phyloP scores from a whole-genome alignment of 1,140 invertebrate species.

The Drosophila subpulchrella region DNA sequence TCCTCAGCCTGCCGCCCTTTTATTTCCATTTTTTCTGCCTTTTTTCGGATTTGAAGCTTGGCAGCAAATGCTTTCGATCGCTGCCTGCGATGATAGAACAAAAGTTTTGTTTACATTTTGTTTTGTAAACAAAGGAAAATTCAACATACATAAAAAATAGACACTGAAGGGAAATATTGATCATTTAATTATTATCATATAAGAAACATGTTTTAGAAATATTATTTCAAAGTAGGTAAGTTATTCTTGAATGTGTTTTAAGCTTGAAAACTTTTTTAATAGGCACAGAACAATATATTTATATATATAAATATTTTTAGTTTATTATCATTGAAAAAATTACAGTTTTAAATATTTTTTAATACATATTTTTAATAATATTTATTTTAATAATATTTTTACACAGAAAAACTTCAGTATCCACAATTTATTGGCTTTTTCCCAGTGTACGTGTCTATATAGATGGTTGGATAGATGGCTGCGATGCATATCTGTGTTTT shows the following conservation, averaged over 20 bases:
- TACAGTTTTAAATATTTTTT: too few relatives aligned
- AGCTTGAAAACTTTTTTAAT: too few relatives aligned
- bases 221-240: neutral
- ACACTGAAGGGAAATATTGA: constrained; percentile 10
- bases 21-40: constrained; percentile 31
- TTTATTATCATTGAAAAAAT: too few relatives aligned
- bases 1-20: constrained; percentile 47
- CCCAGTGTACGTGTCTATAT: constrained; percentile 14
- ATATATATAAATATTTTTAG: too few relatives aligned
- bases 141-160: constrained; percentile 40
- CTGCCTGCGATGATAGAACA: constrained; percentile 48
- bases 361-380: too few relatives aligned
- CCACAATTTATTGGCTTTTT: neutral
- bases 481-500: constrained; percentile 65
- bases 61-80: constrained; percentile 76
- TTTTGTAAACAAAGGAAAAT: constrained; percentile 81
- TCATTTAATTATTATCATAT: neutral
- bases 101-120: constrained; percentile 83
- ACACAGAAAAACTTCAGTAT: too few relatives aligned
- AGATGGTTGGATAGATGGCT: constrained; percentile 25
- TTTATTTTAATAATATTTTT: too few relatives aligned
- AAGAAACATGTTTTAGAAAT: neutral
- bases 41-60: constrained; percentile 58
- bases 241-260: too few relatives aligned
- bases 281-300: too few relatives aligned